Evolutionary conservation across 1,140 invertebrate species (phyloP).

Genomic region (Tribolium castaneum): DNA sequence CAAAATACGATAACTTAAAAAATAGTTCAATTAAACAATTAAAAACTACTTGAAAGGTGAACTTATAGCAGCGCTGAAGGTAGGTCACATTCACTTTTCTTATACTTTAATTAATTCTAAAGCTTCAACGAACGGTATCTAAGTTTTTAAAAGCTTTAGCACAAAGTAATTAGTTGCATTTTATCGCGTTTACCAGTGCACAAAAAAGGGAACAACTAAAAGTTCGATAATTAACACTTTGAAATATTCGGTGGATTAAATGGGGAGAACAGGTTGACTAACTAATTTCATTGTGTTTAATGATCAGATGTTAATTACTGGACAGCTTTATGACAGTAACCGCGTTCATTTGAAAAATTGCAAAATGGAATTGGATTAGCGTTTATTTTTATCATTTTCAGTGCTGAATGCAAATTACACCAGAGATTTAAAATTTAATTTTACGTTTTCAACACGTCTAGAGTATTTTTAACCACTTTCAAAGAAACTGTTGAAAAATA

Average conservation of each 20-base stretch:
- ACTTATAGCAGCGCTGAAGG: neutral
- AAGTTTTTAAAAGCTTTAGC: neutral
- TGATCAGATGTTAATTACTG: neutral
- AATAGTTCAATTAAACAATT: neutral
- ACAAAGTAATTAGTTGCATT: neutral
- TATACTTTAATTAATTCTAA: neutral
- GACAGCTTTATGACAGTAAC: neutral
- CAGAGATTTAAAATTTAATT: no score
- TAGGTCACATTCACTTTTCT: neutral
- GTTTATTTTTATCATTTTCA: neutral
- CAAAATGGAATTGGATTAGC: neutral
- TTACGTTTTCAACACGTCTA: no score
- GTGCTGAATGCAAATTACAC: no score
- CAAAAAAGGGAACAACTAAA: neutral
- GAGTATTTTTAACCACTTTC: no score
- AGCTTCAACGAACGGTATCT: neutral
- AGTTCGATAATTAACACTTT: conserved; percentile 13
- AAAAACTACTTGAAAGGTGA: neutral
- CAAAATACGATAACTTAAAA: neutral
- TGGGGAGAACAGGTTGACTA: neutral
- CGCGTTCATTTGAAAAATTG: neutral
- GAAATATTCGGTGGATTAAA: neutral
- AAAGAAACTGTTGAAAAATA: no score
- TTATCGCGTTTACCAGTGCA: neutral
- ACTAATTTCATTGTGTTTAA: neutral